Percentiles rank a stretch among this genome's conserved stretches.
Evolutionary conservation across 2,113 vertebrate genomes (phyloP).

Genomic region (Uria aalge): DNA sequence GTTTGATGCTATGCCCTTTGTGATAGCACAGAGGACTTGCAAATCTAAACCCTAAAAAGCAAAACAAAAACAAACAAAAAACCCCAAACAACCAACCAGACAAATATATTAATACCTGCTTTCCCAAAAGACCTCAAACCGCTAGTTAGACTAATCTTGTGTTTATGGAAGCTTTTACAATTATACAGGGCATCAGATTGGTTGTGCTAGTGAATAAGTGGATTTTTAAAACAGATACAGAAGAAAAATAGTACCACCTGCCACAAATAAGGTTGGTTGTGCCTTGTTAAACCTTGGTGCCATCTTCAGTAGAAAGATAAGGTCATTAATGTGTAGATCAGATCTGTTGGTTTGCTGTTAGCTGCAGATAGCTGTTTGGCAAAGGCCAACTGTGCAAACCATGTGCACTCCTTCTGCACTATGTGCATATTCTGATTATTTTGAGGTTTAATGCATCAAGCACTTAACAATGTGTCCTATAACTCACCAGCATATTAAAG

Average conservation of each 20-base stretch:
- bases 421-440: background rate
- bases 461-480: background rate
- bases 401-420: background rate
- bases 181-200: background rate
- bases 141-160: background rate
- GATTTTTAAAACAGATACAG: background rate
- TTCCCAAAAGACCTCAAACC: background rate
- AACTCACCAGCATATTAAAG: background rate
- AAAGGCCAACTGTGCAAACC: background rate
- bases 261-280: fast-evolving
- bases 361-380: background rate
- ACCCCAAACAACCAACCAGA: fast-evolving
- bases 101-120: background rate
- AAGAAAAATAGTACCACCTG: background rate
- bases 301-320: background rate
- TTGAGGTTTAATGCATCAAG: background rate
- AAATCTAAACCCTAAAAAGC: background rate
- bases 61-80: background rate
- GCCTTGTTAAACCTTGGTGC: background rate
- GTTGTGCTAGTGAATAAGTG: background rate
- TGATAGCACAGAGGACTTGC: background rate
- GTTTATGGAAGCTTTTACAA: background rate
- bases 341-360: background rate
- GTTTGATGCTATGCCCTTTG: background rate
- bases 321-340: background rate